A percentile compares a stretch with the other conserved stretches of the same genome.
phyloP scores from a whole-genome alignment of 2,113 vertebrate species.

The Clinocottus analis region DNA sequence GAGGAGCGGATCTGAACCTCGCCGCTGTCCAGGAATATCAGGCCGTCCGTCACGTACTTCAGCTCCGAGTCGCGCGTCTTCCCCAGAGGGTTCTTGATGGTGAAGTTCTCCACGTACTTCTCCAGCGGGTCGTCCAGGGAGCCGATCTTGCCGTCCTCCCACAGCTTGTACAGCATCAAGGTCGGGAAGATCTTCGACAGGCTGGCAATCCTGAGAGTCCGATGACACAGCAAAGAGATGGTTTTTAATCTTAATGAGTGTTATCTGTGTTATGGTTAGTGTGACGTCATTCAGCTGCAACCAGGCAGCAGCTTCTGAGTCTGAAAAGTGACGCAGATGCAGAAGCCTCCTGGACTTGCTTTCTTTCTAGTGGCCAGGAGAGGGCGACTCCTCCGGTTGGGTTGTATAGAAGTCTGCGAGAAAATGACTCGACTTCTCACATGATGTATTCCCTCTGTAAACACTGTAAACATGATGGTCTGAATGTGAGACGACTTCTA shows the following conservation, averaged over 20 bases:
- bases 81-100: constrained; percentile 92
- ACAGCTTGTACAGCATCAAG: constrained; percentile 93
- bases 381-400: neutral
- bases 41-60: constrained; percentile 83
- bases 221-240: neutral
- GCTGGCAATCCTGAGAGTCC: constrained; percentile 88
- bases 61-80: constrained; percentile 79
- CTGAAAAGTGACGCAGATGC: too few relatives aligned
- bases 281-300: too few relatives aligned
- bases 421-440: neutral
- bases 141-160: constrained; percentile 91
- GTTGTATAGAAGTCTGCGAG: neutral
- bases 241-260: too few relatives aligned
- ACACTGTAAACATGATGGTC: too few relatives aligned
- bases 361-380: too few relatives aligned
- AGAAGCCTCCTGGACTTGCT: too few relatives aligned
- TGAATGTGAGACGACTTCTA: too few relatives aligned
- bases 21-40: constrained; percentile 86
- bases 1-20: constrained; percentile 83
- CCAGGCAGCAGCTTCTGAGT: too few relatives aligned
- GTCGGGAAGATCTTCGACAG: constrained; percentile 94
- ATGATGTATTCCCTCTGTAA: neutral
- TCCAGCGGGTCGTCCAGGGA: constrained; percentile 94
- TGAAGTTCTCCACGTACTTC: constrained; percentile 88
- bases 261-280: too few relatives aligned